A percentile compares a stretch with the other conserved stretches of the same genome.
phyloP scores from a whole-genome alignment of 2,797 vertebrate species.

The Dermochelys coriacea region DNA sequence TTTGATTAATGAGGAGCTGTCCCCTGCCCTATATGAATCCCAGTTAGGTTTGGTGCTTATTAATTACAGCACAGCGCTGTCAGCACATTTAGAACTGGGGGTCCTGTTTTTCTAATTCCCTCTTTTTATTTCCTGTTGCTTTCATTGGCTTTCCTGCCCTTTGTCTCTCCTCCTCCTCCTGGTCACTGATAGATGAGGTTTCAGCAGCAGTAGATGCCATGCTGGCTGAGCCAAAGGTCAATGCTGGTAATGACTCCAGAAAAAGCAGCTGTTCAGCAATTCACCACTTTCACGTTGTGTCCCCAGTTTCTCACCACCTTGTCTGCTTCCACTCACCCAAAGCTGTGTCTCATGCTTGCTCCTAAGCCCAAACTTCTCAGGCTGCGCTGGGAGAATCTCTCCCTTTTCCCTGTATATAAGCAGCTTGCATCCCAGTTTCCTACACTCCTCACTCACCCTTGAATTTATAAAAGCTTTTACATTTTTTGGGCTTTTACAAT shows the following conservation, averaged over 20 bases:
- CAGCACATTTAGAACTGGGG: conserved; percentile 65
- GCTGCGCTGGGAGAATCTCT: neutral
- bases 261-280: conserved; percentile 39
- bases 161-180: conserved; percentile 13
- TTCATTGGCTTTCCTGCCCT: neutral
- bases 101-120: conserved; percentile 65
- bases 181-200: conserved; percentile 65
- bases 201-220: conserved; percentile 18
- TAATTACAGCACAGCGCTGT: conserved; percentile 70
- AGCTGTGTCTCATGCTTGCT: fast-evolving
- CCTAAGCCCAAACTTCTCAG: neutral
- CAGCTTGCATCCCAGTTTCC: neutral
- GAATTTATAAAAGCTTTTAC: fast-evolving
- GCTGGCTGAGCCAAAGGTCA: conserved; percentile 40
- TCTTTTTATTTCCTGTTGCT: conserved; percentile 2
- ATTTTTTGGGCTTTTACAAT: fast-evolving
- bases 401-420: no score
- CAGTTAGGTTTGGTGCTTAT: conserved; percentile 64
- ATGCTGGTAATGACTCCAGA: neutral
- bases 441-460: neutral
- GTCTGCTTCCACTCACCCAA: fast-evolving
- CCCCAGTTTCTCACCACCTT: neutral
- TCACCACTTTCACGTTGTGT: neutral
- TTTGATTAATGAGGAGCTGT: conserved; percentile 72
- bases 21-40: conserved; percentile 19